Evolutionary conservation across 2,888 invertebrate genomes (phyloP).

Genomic region (Diachrysia chrysitis): DNA sequence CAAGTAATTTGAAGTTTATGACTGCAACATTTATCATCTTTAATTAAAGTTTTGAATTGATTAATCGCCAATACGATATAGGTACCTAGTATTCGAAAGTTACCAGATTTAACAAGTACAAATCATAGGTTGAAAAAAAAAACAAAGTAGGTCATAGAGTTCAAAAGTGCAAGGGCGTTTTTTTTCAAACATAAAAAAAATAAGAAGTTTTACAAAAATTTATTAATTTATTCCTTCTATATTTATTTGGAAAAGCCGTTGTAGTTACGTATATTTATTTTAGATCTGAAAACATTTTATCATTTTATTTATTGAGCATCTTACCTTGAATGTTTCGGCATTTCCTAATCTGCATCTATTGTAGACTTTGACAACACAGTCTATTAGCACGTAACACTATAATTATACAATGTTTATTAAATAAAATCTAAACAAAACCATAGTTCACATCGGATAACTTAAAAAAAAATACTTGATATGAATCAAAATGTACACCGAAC

Average conservation of each 20-base stretch:
- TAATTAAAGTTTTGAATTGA: conserved; percentile 25
- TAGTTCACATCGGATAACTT: conserved; percentile 67
- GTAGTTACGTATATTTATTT: too few species aligned
- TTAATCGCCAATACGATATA: conserved; percentile 1
- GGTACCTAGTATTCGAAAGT: conserved; percentile 3
- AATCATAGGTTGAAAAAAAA: conserved; percentile 2
- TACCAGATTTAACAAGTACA: conserved; percentile 3
- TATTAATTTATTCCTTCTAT: too few species aligned
- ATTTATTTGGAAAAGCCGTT: too few species aligned
- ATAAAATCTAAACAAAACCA: conserved; percentile 56
- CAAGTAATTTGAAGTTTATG: conserved; percentile 30
- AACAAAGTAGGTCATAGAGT: conserved; percentile 24
- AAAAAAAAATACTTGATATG: conserved; percentile 77
- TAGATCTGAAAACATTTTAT: conserved; percentile 4
- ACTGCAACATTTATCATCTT: conserved; percentile 27
- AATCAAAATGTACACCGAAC: conserved; percentile 81
- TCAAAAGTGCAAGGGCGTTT: conserved; percentile 13
- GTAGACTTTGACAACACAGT: conserved; percentile 75
- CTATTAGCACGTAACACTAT: conserved; percentile 68
- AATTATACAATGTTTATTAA: conserved; percentile 55
- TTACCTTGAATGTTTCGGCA: conserved; percentile 87
- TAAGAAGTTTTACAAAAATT: too few species aligned
- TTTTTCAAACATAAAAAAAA: too few species aligned
- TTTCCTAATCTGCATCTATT: conserved; percentile 71
- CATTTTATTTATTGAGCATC: conserved; percentile 33